phyloP scores from a whole-genome alignment of 2,113 vertebrate genomes.

The Vicugna pacos region DNA sequence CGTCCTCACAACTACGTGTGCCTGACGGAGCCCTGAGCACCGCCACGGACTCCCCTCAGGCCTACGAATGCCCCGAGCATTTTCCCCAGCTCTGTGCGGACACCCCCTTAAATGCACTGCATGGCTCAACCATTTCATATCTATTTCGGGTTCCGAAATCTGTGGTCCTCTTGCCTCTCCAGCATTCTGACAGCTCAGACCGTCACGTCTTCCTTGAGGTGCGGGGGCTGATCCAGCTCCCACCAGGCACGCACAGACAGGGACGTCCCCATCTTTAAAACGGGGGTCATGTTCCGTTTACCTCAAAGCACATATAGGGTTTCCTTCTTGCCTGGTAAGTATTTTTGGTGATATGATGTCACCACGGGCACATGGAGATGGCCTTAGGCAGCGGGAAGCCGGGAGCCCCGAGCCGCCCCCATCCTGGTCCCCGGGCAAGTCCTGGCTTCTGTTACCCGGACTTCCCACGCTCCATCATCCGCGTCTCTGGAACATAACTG shows the following conservation, averaged over 20 bases:
- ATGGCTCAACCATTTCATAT: fast-evolving
- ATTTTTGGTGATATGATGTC: neutral
- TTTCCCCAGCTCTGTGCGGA: neutral
- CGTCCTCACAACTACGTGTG: neutral
- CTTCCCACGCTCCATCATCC: too few species aligned
- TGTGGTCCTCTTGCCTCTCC: neutral
- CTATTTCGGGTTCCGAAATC: neutral
- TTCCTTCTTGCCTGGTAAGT: neutral
- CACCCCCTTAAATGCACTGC: neutral
- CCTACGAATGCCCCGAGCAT: neutral
- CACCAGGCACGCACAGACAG: neutral
- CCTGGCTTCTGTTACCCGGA: too few species aligned
- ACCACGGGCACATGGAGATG: neutral
- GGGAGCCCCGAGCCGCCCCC: too few species aligned
- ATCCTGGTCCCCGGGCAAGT: neutral
- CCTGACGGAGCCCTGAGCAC: neutral
- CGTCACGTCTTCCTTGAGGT: neutral
- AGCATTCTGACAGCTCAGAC: neutral
- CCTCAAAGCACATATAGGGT: too few species aligned
- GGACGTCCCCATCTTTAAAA: neutral
- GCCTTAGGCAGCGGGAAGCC: neutral
- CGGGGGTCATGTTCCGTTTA: neutral
- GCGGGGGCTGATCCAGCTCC: too few species aligned
- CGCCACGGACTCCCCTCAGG: neutral
- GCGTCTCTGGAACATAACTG: neutral